Percentiles rank a stretch among this genome's conserved stretches.
phyloP scores from a whole-genome alignment of 2,888 invertebrate species.

The Habroteleia sp. region DNA sequence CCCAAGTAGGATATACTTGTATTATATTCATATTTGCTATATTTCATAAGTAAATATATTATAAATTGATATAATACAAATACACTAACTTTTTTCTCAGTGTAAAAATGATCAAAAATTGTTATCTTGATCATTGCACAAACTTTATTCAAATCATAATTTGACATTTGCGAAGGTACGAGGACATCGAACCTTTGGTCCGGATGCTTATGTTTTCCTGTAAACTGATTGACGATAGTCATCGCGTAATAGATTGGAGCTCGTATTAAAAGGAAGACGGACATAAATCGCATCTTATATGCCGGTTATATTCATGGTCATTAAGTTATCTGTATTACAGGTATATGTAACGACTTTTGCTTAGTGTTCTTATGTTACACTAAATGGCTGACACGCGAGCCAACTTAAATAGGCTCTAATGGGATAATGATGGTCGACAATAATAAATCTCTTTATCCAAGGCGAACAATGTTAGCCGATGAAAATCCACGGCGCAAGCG shows the following conservation, averaged over 20 bases:
- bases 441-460: conserved; percentile 23
- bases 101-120: too few species aligned
- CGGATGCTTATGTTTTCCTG: conserved; percentile 2
- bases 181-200: too few species aligned
- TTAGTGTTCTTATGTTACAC: conserved; percentile 33
- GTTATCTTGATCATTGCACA: too few species aligned
- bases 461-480: conserved; percentile 2
- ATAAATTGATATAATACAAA: too few species aligned
- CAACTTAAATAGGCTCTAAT: conserved; percentile 45
- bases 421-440: conserved; percentile 22
- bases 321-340: conserved; percentile 39
- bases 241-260: conserved; percentile 22
- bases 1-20: too few species aligned
- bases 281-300: conserved; percentile 24
- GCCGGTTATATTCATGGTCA: conserved; percentile 14
- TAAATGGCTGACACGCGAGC: conserved; percentile 37
- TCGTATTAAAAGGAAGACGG: conserved; percentile 24
- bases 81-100: too few species aligned
- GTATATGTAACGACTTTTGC: conserved; percentile 39
- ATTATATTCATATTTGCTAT: too few species aligned
- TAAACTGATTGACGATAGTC: conserved; percentile 31
- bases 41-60: too few species aligned
- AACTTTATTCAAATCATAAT: too few species aligned
- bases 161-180: too few species aligned
- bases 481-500: not conserved